These are phyloP conservation scores for Heliopora coerulea DNA, from an alignment of 92 coral and sea anemone species.

Conservation along the genomic window DNA sequence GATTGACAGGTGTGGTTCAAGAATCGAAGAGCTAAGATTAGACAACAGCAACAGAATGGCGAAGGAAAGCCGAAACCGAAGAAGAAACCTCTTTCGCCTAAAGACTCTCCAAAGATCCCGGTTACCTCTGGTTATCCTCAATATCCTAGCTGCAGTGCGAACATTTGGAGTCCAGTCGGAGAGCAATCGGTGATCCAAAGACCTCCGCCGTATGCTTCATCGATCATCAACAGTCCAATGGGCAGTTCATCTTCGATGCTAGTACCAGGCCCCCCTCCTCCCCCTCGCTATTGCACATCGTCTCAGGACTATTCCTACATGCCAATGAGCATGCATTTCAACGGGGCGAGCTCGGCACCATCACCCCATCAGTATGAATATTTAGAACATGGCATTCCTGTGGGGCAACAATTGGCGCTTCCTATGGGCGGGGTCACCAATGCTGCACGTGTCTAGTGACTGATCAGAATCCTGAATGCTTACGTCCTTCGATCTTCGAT, in stretches of 20 bases:
- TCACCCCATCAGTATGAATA: slow-evolving; percentile 36
- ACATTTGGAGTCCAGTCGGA: slow-evolving; percentile 94
- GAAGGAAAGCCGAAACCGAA: slow-evolving; percentile 86
- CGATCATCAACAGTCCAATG: slow-evolving; percentile 74
- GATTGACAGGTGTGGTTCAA: slow-evolving; percentile 96
- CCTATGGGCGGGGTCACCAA: slow-evolving; percentile 40
- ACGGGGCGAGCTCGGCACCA: slow-evolving; percentile 13
- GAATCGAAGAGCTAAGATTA: slow-evolving; percentile 90
- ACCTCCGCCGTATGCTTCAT: slow-evolving; percentile 70
- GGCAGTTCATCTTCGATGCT: slow-evolving; percentile 74
- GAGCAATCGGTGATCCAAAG: slow-evolving; percentile 83
- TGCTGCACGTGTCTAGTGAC: slow-evolving; percentile 33
- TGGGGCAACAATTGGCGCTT: slow-evolving; percentile 30
- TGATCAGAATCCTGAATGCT: no score
- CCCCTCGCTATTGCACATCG: slow-evolving; percentile 87
- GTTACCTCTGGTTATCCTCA: slow-evolving; percentile 76
- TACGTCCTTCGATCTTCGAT: background rate
- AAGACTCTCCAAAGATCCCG: slow-evolving; percentile 57
- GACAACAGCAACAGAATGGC: slow-evolving; percentile 88
- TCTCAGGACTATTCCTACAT: slow-evolving; percentile 86
- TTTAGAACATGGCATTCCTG: slow-evolving; percentile 39
- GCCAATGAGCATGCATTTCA: slow-evolving; percentile 64
- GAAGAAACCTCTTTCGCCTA: slow-evolving; percentile 65
- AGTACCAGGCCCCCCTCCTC: slow-evolving; percentile 89
- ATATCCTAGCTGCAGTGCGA: slow-evolving; percentile 92